A percentile compares a stretch with the other conserved stretches of the same genome.
Conservation (phyloP, 2,888 invertebrate species). For the Furcula furcula region DNA sequence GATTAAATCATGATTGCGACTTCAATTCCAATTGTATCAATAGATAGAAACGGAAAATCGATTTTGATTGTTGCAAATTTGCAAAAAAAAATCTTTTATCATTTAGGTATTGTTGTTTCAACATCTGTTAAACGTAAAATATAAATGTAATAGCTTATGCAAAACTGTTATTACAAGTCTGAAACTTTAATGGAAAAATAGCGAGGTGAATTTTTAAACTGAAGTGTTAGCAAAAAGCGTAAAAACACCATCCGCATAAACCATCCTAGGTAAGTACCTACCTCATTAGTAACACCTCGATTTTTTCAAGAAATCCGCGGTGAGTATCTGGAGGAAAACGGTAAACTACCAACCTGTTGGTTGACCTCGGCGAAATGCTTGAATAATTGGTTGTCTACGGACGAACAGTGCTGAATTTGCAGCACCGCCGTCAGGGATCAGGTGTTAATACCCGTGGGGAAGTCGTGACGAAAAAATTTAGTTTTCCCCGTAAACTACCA, state of each 20-base stretch:
- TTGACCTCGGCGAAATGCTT: constrained; percentile 69
- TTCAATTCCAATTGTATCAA: constrained; percentile 17
- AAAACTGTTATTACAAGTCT: constrained; percentile 7
- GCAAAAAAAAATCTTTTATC: constrained; percentile 19
- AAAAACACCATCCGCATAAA: constrained; percentile 23
- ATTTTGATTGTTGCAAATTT: constrained; percentile 18
- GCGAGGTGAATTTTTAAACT: constrained; percentile 18
- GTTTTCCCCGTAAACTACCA: constrained; percentile 22
- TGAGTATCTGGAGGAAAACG: constrained; percentile 47
- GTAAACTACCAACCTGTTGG: constrained; percentile 58
- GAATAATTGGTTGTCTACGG: constrained; percentile 71
- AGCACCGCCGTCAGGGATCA: constrained; percentile 54
- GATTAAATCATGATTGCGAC: constrained; percentile 26
- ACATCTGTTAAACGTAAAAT: constrained; percentile 5
- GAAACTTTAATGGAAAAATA: constrained; percentile 8
- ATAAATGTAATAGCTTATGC: constrained; percentile 7
- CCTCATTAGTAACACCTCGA: constrained; percentile 42
- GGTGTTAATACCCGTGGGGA: constrained; percentile 66
- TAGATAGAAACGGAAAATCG: constrained; percentile 20
- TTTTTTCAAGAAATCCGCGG: constrained; percentile 45
- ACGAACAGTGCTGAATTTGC: constrained; percentile 42
- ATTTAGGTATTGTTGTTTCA: constrained; percentile 10
- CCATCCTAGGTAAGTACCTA: constrained; percentile 29
- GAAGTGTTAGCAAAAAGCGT: constrained; percentile 19
- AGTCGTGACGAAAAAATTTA: constrained; percentile 55